Conservation (phyloP, 2,113 vertebrate genomes). For the Periophthalmodon schlosseri region DNA sequence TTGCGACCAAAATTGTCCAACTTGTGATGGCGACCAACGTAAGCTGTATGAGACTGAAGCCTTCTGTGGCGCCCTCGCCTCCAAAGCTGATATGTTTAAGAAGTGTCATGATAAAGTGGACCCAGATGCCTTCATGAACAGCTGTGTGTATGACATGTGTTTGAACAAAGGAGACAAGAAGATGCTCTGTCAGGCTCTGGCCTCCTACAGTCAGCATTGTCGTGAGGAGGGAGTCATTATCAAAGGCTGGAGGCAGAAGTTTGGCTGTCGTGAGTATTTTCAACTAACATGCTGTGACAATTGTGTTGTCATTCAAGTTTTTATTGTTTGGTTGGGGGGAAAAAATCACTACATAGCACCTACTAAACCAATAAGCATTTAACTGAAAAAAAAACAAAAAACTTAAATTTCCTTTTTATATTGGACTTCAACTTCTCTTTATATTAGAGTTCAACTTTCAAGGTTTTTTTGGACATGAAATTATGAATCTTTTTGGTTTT, state of each 20-base stretch:
- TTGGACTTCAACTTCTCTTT: too few relatives aligned
- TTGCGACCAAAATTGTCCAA: constrained; percentile 62
- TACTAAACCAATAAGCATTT: too few relatives aligned
- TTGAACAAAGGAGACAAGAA: constrained; percentile 66
- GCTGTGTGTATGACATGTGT: constrained; percentile 77
- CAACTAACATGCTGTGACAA: background rate
- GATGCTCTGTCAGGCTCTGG: constrained; percentile 72
- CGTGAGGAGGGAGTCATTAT: constrained; percentile 67
- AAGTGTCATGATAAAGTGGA: constrained; percentile 68
- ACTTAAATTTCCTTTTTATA: too few relatives aligned
- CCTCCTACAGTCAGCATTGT: constrained; percentile 72
- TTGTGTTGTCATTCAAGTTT: too few relatives aligned
- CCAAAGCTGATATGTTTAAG: constrained; percentile 60
- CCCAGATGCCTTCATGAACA: constrained; percentile 61
- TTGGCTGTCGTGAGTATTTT: constrained; percentile 79
- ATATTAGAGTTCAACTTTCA: too few relatives aligned
- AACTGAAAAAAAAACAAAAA: too few relatives aligned
- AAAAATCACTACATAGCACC: too few relatives aligned
- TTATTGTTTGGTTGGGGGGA: too few relatives aligned
- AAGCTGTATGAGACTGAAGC: constrained; percentile 59
- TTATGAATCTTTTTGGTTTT: too few relatives aligned
- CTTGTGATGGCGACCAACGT: constrained; percentile 38
- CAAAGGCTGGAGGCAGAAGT: constrained; percentile 71
- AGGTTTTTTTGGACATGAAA: too few relatives aligned
- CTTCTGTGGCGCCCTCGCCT: constrained; percentile 73